Evolutionary conservation across 2,797 vertebrate species (phyloP).

Genomic region (Austrolebias charrua): DNA sequence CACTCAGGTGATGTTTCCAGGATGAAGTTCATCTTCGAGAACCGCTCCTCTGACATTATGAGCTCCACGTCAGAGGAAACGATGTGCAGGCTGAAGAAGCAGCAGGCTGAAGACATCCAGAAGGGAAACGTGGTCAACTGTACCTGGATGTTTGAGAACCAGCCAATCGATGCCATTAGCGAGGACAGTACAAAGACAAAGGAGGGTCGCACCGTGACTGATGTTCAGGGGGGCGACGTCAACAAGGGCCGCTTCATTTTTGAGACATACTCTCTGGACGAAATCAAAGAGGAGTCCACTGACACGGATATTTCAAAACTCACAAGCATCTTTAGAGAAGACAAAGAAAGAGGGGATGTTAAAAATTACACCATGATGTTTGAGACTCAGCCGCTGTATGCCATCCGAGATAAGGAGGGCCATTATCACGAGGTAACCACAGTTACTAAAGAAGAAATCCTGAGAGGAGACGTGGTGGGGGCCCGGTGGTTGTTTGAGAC

Average conservation of each 20-base stretch:
- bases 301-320: slow-evolving; percentile 70
- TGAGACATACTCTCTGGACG: slow-evolving; percentile 89
- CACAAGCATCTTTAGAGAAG: slow-evolving; percentile 76
- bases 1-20: slow-evolving; percentile 89
- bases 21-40: slow-evolving; percentile 91
- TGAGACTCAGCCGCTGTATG: slow-evolving; percentile 91
- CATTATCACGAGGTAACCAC: slow-evolving; percentile 93
- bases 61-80: slow-evolving; percentile 86
- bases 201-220: slow-evolving; percentile 80
- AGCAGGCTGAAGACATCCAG: slow-evolving; percentile 87
- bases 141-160: slow-evolving; percentile 91
- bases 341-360: slow-evolving; percentile 85
- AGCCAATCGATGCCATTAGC: slow-evolving; percentile 84
- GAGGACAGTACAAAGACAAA: slow-evolving; percentile 68
- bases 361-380: slow-evolving; percentile 94
- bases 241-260: slow-evolving; percentile 89
- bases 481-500: slow-evolving; percentile 95
- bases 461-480: slow-evolving; percentile 89
- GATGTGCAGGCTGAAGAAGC: slow-evolving; percentile 83
- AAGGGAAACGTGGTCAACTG: slow-evolving; percentile 88
- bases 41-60: slow-evolving; percentile 86
- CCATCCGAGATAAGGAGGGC: slow-evolving; percentile 89
- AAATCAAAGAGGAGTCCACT: slow-evolving; percentile 85
- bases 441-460: slow-evolving; percentile 90
- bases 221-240: slow-evolving; percentile 89